A percentile compares a stretch with the other conserved stretches of the same genome.
Conservation (phyloP, 1,140 invertebrate species). For the Drosophila arizonae region DNA sequence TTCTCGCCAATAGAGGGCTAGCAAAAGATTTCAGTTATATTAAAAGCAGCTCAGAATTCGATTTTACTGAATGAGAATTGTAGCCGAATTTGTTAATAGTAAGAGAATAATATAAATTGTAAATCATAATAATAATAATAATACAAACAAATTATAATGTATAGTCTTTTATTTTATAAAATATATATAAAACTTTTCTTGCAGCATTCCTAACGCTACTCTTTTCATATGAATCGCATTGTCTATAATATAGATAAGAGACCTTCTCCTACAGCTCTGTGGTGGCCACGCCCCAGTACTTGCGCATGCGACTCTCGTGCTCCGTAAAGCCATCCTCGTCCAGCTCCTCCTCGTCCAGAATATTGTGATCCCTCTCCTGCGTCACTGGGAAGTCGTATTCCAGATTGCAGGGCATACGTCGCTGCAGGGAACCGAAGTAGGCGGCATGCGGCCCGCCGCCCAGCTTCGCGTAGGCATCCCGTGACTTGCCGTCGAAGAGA, state of each 20-base stretch:
- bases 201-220: not conserved
- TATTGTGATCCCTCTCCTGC: constrained; percentile 86
- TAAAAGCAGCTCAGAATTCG: not conserved
- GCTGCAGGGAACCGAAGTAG: constrained; percentile 92
- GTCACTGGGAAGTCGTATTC: constrained; percentile 93
- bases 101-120: not conserved
- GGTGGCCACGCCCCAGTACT: constrained; percentile 93
- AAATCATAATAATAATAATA: not conserved
- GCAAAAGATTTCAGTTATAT: not conserved
- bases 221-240: not conserved
- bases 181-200: not conserved
- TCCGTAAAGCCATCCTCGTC: constrained; percentile 82
- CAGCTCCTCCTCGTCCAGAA: constrained; percentile 86
- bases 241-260: not conserved
- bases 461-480: constrained; percentile 76
- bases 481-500: constrained; percentile 82
- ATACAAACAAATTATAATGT: not conserved
- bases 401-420: constrained; percentile 92
- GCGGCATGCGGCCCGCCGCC: constrained; percentile 91
- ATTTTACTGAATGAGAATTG: no score
- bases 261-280: constrained; percentile 85
- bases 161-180: not conserved
- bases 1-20: not conserved
- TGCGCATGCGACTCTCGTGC: constrained; percentile 91
- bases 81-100: not conserved